Percentiles rank a stretch among this genome's conserved stretches.
Conservation (phyloP, 1,140 invertebrate species). For the Eurosta solidaginis region DNA sequence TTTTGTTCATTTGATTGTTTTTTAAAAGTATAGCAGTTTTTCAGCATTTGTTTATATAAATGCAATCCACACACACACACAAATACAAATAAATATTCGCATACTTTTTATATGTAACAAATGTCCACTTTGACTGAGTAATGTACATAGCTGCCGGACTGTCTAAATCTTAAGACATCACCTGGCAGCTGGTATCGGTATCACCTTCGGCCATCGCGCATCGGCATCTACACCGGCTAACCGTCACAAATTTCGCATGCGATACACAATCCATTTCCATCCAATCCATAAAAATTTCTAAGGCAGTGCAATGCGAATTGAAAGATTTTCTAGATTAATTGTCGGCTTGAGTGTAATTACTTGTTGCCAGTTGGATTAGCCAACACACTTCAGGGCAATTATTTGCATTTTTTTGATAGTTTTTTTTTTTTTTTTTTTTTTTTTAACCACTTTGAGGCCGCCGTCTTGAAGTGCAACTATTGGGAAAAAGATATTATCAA, state of each 20-base stretch:
- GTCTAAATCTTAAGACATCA: background rate
- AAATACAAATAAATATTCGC: background rate
- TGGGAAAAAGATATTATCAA: no score
- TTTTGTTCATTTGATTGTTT: constrained; percentile 5
- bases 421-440: background rate
- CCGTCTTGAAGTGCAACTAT: no score
- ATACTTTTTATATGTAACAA: background rate
- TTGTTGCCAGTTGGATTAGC: constrained; percentile 26
- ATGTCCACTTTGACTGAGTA: constrained; percentile 12
- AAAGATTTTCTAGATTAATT: constrained; percentile 28
- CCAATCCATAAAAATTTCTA: no score
- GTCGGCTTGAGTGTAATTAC: constrained; percentile 28
- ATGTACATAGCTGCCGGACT: background rate
- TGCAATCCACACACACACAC: background rate
- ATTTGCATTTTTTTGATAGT: background rate
- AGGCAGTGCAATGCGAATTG: background rate
- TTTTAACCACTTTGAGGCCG: background rate
- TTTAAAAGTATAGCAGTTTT: constrained; percentile 4
- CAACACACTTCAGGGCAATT: constrained; percentile 19
- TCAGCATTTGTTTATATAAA: background rate
- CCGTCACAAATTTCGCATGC: constrained; percentile 21
- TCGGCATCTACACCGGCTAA: constrained; percentile 1
- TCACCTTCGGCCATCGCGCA: background rate
- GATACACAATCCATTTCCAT: constrained; percentile 23
- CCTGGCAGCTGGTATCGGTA: constrained; percentile 9